Conservation (phyloP, 2,113 vertebrate species). For the Alligator sinensis region DNA sequence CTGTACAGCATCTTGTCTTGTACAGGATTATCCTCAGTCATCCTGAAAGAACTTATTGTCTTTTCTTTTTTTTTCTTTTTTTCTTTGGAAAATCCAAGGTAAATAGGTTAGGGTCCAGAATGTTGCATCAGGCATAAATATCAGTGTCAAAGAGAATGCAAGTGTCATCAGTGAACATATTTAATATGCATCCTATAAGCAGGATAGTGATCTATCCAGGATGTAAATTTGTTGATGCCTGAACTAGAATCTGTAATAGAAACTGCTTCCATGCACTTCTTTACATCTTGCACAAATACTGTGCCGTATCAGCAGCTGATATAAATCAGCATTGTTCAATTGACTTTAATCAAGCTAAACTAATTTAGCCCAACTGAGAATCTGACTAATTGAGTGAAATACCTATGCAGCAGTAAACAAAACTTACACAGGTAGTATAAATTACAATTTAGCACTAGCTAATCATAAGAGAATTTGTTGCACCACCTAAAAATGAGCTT, state of each 20-base stretch:
- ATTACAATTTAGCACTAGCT: constrained; percentile 40
- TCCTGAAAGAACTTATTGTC: neutral
- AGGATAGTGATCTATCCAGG: neutral
- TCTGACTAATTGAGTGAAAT: constrained; percentile 8
- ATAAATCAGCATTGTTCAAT: neutral
- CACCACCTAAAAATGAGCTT: constrained; percentile 27
- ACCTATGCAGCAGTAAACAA: neutral
- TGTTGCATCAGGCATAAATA: neutral
- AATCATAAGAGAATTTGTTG: neutral
- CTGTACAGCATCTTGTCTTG: neutral
- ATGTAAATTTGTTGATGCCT: neutral
- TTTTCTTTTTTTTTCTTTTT: neutral
- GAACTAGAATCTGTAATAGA: neutral
- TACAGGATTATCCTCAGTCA: neutral
- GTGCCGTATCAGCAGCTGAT: neutral
- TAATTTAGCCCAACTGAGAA: neutral
- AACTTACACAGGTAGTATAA: constrained; percentile 30
- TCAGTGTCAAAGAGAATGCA: neutral
- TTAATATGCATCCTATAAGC: neutral
- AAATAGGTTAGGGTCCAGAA: neutral
- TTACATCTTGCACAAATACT: neutral
- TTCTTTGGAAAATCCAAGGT: neutral
- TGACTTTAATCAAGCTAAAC: neutral
- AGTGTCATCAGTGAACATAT: neutral
- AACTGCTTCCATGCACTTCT: neutral